phyloP scores from a whole-genome alignment of 2,113 vertebrate genomes.

The Canis aureus region DNA sequence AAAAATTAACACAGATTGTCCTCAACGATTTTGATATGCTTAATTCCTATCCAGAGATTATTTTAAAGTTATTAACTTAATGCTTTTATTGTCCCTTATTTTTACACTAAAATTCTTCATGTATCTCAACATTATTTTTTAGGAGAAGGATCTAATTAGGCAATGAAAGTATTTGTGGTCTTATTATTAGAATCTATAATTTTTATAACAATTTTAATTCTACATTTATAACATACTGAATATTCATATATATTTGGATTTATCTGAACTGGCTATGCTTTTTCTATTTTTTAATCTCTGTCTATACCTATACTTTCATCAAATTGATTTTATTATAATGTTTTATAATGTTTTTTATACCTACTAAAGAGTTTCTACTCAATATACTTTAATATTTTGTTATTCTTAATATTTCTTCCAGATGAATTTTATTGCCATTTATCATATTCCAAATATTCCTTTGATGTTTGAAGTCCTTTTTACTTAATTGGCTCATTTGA shows the following conservation, averaged over 20 bases:
- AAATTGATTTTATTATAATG: neutral
- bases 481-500: neutral
- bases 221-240: neutral
- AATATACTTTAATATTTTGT: neutral
- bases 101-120: neutral
- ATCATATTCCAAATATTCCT: neutral
- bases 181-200: neutral
- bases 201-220: neutral
- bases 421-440: neutral
- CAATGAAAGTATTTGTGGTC: neutral
- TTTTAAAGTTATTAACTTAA: conserved; percentile 1
- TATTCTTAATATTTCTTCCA: neutral
- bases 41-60: neutral
- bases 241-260: neutral
- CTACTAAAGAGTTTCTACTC: neutral
- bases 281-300: neutral
- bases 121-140: neutral
- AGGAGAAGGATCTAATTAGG: neutral
- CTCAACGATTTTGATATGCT: neutral
- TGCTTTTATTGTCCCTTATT: neutral
- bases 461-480: neutral
- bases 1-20: neutral
- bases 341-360: neutral
- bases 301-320: neutral
- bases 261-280: neutral